Percentiles rank a stretch among this genome's conserved stretches.
phyloP scores from a whole-genome alignment of 2,797 vertebrate species.

The Phataginus tetradactyla region DNA sequence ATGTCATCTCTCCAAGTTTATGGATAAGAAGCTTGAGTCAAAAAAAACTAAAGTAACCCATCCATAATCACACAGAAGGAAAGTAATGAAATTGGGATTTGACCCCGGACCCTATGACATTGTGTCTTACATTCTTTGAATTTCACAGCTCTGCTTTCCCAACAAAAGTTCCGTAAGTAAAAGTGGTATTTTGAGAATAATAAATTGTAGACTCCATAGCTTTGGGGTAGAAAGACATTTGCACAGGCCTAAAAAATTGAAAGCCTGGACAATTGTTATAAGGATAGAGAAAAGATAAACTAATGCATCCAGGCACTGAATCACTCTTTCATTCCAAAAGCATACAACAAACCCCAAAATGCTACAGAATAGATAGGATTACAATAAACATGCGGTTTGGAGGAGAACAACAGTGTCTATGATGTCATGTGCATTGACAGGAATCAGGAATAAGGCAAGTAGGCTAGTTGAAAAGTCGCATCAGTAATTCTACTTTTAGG shows the following conservation, averaged over 20 bases:
- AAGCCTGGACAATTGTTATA: background rate
- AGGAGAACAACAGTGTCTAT: background rate
- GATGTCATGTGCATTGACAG: background rate
- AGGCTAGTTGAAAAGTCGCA: background rate
- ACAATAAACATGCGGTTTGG: background rate
- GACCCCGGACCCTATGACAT: background rate
- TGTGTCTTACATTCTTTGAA: background rate
- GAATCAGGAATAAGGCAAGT: background rate
- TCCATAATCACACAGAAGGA: background rate
- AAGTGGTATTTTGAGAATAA: constrained; percentile 1
- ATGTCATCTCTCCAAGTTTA: background rate
- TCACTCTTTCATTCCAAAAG: background rate
- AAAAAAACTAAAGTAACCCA: background rate
- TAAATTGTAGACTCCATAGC: background rate
- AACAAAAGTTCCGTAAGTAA: background rate
- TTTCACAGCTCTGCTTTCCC: background rate
- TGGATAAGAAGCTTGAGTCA: background rate
- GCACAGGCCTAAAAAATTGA: background rate
- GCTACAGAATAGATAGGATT: background rate
- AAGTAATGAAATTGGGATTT: background rate
- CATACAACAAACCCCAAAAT: background rate
- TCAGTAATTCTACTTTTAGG: background rate
- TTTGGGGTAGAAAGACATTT: background rate
- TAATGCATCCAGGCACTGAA: background rate
- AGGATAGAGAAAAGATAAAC: background rate